Evolutionary conservation across 2,113 vertebrate species (phyloP), one percentile per base, ranked within the genome.

Genomic region (Brevimyrus niger): DNA sequence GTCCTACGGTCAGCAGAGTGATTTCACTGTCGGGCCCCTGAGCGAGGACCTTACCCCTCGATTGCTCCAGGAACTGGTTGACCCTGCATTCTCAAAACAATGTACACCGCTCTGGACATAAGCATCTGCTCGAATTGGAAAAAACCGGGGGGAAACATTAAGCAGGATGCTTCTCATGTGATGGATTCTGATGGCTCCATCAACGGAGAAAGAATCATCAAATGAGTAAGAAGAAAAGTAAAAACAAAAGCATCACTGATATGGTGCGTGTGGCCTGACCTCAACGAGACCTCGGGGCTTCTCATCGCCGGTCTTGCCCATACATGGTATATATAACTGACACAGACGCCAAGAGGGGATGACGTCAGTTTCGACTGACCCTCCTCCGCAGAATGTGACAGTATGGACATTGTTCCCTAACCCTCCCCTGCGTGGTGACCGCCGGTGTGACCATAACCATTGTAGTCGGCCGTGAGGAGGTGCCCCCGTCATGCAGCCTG

Each of bases 281-380:
- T 38, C 44, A n/a, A 6, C n/a, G 58, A 88, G 65, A 73, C 84
- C 55, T n/a, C 15, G 4, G 35, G 13, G 4, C 35, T 80, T 11
- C 35, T 8, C 38, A 13, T 80, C 85, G 48, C 21, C 88, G 38
- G 21, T 80, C 51, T 84, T 48, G 35, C 23, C 58, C 42, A 51
- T 88, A 65, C 90, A 69, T 13, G 85, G 90, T 55, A 44, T 44
- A 15, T 58, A 73, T 69, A 65, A 69, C 46, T 55, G 13, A 86
- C 19, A 86, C 6, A 48, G 48, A 55, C 80, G 76, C n/a, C 21
- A 46, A 44, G 42, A 42, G 27, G 65, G 69, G 31, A 31, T 92
- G 89, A 92, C 85, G 92, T 91, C 91, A 92, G 90, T 84, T 58
- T 89, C 88, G 88, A 82, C 86, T 48, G 87, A 87, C 88, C 88